Evolutionary conservation across 2,888 invertebrate species (phyloP).

Genomic region (Norana najaformis): DNA sequence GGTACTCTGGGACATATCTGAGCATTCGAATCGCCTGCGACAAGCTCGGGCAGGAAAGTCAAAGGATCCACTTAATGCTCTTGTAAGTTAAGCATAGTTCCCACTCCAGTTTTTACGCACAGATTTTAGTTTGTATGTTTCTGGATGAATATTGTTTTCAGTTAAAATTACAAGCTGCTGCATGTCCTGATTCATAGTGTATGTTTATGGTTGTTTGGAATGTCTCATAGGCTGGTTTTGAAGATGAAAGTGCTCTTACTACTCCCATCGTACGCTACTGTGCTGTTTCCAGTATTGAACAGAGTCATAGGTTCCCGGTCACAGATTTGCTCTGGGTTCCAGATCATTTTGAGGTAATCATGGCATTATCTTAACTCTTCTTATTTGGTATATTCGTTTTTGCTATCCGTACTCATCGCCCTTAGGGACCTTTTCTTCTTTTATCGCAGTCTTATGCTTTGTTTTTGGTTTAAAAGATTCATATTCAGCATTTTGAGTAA

Average conservation of each 20-base stretch:
- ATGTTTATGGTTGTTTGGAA: not conserved
- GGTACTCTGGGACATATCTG: conserved; percentile 63
- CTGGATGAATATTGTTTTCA: not conserved
- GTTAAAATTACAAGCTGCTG: too few relatives aligned
- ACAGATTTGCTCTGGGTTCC: conserved; percentile 63
- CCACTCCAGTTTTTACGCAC: not conserved
- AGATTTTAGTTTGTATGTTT: not conserved
- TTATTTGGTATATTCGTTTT: not conserved
- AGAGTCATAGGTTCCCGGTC: conserved; percentile 59
- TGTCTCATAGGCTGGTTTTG: conserved; percentile 58
- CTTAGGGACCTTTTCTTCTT: too few relatives aligned
- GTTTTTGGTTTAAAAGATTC: too few relatives aligned
- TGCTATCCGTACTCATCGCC: not conserved
- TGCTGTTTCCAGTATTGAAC: conserved; percentile 62
- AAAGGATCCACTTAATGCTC: conserved; percentile 49
- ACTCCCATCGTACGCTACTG: conserved; percentile 61
- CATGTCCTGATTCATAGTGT: not conserved
- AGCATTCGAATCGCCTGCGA: conserved; percentile 58
- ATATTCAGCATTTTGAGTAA: too few relatives aligned
- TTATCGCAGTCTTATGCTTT: too few relatives aligned
- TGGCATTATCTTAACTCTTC: not conserved
- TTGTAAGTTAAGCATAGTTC: conserved; percentile 46
- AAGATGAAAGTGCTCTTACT: conserved; percentile 60
- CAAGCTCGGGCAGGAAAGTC: conserved; percentile 54
- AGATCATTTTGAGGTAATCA: conserved; percentile 60